Percentiles rank a stretch among this genome's conserved stretches.
Evolutionary conservation across 2,888 invertebrate species (phyloP).

Genomic region (Harpalus rubripes): DNA sequence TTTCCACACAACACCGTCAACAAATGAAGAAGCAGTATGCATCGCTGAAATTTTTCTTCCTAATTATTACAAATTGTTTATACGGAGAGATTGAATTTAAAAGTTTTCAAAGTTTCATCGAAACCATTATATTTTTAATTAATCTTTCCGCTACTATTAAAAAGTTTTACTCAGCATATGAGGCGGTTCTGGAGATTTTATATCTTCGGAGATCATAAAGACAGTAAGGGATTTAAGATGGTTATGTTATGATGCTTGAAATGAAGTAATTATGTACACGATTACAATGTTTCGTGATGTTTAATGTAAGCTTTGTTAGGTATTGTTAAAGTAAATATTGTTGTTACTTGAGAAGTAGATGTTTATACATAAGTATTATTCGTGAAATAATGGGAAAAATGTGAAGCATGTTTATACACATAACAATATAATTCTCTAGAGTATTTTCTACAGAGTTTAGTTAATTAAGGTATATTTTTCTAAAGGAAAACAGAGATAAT

Average conservation of each 20-base stretch:
- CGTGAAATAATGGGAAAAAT: slow-evolving; percentile 3
- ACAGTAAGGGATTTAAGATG: no score
- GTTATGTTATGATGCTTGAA: no score
- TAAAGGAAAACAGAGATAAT: no score
- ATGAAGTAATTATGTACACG: no score
- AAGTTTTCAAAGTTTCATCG: slow-evolving; percentile 33
- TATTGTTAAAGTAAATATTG: not conserved
- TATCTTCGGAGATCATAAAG: no score
- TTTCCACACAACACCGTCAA: not conserved
- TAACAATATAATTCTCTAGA: no score
- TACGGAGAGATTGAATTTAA: slow-evolving; percentile 1
- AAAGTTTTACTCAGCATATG: slow-evolving; percentile 21
- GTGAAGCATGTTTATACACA: not conserved
- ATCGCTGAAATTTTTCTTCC: not conserved
- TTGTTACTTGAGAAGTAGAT: no score
- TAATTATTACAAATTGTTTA: slow-evolving; percentile 45
- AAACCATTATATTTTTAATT: slow-evolving; percentile 35
- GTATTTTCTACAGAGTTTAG: no score
- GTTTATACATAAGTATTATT: not conserved
- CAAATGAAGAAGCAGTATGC: not conserved
- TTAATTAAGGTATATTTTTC: no score
- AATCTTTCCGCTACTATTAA: slow-evolving; percentile 11
- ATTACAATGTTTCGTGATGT: no score
- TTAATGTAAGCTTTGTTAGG: not conserved
- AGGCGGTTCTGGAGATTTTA: not conserved